Percentiles rank a stretch among this genome's conserved stretches.
phyloP scores from a whole-genome alignment of 2,113 vertebrate genomes.

The Dermatemys mawii region DNA sequence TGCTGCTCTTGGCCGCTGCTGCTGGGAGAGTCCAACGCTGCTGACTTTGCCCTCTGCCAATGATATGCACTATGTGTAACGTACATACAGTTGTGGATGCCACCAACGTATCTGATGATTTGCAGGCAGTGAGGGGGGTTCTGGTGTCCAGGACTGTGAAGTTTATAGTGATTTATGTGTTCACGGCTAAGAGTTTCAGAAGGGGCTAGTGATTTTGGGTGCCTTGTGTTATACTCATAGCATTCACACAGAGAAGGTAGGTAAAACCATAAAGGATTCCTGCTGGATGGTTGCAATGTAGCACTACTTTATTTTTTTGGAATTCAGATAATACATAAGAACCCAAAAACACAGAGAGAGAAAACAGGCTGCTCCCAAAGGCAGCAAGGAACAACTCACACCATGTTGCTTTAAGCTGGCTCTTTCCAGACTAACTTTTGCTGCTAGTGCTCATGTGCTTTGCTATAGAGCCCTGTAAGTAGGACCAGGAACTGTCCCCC shows the following conservation, averaged over 20 bases:
- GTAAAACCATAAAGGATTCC: not conserved
- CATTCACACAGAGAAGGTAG: not conserved
- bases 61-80: not conserved
- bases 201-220: not conserved
- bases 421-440: not conserved
- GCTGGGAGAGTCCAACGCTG: not conserved
- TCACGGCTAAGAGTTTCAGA: not conserved
- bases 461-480: not conserved
- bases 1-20: not conserved
- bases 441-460: not conserved
- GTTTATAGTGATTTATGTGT: not conserved
- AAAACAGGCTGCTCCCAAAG: not conserved
- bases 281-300: not conserved
- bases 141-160: not conserved
- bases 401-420: not conserved
- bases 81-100: fast-evolving
- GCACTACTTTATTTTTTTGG: not conserved
- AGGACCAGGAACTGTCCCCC: not conserved
- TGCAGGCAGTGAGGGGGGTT: not conserved
- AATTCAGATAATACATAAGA: not conserved
- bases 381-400: not conserved
- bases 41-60: not conserved
- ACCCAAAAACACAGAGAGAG: not conserved
- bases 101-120: not conserved
- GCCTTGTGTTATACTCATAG: not conserved